Conservation (phyloP, 1,140 invertebrate species). For the Popillia japonica region DNA sequence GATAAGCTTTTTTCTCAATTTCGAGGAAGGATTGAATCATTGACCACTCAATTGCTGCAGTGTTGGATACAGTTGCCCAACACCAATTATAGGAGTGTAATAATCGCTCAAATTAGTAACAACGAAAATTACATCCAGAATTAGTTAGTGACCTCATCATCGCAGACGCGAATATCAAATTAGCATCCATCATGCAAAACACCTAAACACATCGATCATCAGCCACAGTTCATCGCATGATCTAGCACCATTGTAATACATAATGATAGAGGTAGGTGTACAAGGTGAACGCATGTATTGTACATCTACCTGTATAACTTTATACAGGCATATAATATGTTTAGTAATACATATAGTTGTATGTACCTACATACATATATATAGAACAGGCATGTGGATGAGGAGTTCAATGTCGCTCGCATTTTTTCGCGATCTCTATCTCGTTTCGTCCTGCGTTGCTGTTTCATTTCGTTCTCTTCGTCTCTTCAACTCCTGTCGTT, state of each 20-base stretch:
- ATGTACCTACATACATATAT: neutral
- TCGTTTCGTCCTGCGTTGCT: constrained; percentile 13
- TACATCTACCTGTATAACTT: constrained; percentile 7
- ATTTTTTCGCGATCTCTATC: constrained; percentile 37
- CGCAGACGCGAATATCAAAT: constrained; percentile 1
- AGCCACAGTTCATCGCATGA: neutral
- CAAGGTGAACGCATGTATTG: neutral
- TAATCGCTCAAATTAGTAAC: neutral
- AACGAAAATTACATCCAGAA: neutral
- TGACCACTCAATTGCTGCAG: too few relatives aligned
- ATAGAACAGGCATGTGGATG: constrained; percentile 20
- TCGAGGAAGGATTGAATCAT: too few relatives aligned
- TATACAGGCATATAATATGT: neutral
- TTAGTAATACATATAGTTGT: neutral
- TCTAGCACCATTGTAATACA: neutral
- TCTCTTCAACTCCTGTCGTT: constrained; percentile 48
- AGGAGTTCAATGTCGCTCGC: constrained; percentile 57
- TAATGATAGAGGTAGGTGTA: neutral
- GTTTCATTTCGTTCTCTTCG: constrained; percentile 40
- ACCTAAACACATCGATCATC: constrained; percentile 1
- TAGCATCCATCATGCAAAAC: neutral
- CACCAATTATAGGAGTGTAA: too few relatives aligned
- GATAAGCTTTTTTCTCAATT: too few relatives aligned
- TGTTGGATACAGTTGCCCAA: too few relatives aligned
- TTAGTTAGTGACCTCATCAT: constrained; percentile 5